Base-by-base conservation (phyloP, 2,888 invertebrate genomes). In the Drosophila multiciliata region DNA sequence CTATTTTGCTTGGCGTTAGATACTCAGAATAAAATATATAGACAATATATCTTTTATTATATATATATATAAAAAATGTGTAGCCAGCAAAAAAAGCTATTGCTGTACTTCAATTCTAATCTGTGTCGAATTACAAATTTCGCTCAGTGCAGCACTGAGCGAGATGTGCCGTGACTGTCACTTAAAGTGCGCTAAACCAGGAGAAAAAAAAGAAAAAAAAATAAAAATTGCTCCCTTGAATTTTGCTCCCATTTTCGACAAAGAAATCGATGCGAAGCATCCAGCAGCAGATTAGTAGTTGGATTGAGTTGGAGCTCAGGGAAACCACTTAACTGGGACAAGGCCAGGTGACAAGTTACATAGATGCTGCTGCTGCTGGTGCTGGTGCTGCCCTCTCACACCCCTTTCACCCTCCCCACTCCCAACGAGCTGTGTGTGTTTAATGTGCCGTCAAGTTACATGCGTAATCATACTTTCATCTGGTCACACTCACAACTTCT, bases 181-280 rank as follows among this genome's bases (percentile, higher is more conserved):
- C 80, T 87, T 82, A 69, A 79, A 85, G 76, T 85, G 83, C 80
- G 72, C 82, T 74, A 65, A 80, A 66, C 83, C 81, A 88, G 87
- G 71, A 75, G 74, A 73, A 67, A 75, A 74, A 78, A 78, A 15
- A 20, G 6, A 11, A 42, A 12, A 20, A 45, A 20, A 20, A 68
- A 66, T 70, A 73, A 82, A 76, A 66, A 73, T 65, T 65, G 62
- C 33, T 36, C 32, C 59, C 63, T 60, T 60, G 77, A 50, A 45
- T 69, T 58, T 59, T 59, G 17, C 59, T 53, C 23, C 17, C 35
- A 9, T 23, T 54, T 26, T 36, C 17, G 15, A 29, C 40, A 49
- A 69, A 32, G 75, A 66, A 78, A 78, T 75, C 80, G 79, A 69
- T 79, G 77, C 64, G 40, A 67, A 54, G 66, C n/a, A 38, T 38